Percentiles rank a stretch among this genome's conserved stretches.
Conservation (phyloP, 2,113 vertebrate species). For the Eulemur macaco region DNA sequence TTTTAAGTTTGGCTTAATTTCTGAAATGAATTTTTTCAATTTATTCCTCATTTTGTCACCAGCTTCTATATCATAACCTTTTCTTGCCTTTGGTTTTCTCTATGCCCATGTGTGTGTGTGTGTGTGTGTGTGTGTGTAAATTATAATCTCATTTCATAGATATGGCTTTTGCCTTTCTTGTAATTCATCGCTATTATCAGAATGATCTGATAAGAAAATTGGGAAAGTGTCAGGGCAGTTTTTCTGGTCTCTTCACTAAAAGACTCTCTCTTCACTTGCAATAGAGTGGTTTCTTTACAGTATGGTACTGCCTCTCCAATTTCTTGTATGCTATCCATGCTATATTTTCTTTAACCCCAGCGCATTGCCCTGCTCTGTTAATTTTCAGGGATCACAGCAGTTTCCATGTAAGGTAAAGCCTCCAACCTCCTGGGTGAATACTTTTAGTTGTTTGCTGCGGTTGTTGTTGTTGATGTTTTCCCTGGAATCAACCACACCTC, state of each 20-base stretch:
- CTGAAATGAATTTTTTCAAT: neutral
- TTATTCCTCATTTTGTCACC: neutral
- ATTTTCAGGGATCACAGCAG: neutral
- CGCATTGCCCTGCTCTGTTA: neutral
- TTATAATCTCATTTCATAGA: neutral
- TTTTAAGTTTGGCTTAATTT: neutral
- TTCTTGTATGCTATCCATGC: too few relatives aligned
- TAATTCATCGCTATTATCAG: neutral
- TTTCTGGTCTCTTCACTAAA: neutral
- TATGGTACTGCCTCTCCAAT: rapidly evolving
- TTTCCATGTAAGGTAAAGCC: neutral
- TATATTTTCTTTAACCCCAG: too few relatives aligned
- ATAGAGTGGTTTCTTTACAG: neutral
- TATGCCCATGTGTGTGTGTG: neutral
- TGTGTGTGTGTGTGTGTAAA: neutral
- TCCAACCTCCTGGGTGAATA: neutral
- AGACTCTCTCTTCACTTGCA: neutral
- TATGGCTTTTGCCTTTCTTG: neutral
- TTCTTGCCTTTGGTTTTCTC: neutral
- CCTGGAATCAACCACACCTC: too few relatives aligned
- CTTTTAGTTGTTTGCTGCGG: too few relatives aligned
- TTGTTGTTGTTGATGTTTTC: neutral
- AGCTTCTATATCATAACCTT: neutral
- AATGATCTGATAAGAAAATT: neutral
- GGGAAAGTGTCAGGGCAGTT: neutral